A percentile compares a stretch with the other conserved stretches of the same genome.
phyloP scores from a whole-genome alignment of 2,113 vertebrate species.

The Phylloscopus whistleri region DNA sequence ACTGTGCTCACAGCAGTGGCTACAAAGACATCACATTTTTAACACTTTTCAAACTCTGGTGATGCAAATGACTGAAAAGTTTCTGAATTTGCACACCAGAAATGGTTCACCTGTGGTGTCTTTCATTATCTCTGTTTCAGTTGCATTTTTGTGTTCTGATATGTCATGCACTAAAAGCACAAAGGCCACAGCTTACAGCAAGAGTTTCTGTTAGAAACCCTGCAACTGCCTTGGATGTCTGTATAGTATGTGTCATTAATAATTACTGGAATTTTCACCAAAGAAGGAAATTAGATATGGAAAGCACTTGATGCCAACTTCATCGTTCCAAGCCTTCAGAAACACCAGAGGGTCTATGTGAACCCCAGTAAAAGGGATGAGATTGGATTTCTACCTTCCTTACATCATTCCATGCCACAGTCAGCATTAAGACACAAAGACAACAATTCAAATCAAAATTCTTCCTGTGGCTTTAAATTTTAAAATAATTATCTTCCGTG shows the following conservation, averaged over 20 bases:
- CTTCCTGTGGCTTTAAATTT: neutral
- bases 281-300: slow-evolving; percentile 34
- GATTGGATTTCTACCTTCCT: slow-evolving; percentile 34
- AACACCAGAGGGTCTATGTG: neutral
- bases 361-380: neutral
- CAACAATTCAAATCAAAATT: neutral
- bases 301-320: slow-evolving; percentile 10
- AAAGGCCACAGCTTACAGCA: neutral
- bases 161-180: neutral
- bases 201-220: neutral
- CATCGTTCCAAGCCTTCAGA: neutral
- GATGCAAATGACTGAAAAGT: neutral
- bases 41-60: neutral
- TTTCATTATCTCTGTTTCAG: neutral
- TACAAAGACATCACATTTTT: neutral
- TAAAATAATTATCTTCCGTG: neutral
- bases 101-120: neutral
- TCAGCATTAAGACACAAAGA: slow-evolving; percentile 7
- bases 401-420: slow-evolving; percentile 1
- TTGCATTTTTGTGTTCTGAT: neutral
- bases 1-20: neutral
- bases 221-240: neutral
- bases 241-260: neutral
- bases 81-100: neutral
- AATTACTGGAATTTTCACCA: neutral